Base-by-base conservation (phyloP, 2,113 vertebrate species). In the Turdus rufiventris region DNA sequence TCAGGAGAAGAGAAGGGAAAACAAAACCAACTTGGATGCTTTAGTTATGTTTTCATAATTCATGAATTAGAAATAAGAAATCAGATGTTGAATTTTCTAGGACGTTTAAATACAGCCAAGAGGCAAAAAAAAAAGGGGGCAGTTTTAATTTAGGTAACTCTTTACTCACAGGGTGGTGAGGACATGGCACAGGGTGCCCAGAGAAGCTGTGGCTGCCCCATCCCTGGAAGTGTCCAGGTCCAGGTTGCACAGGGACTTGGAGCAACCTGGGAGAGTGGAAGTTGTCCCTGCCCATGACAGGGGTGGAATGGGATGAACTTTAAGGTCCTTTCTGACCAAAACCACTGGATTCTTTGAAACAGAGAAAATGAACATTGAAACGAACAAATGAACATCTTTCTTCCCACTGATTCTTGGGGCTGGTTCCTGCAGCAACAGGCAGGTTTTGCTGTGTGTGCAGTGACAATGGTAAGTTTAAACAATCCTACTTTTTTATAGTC, bases 401-500 rank as follows among this genome's bases (percentile, higher is more conserved):
- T 63, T 71, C 11, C 50, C 82, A 38, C 28, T 42, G 73, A 38
- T 34, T 51, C 63, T 8, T 9, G 5, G 33, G 4, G 28, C 47
- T 9, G 9, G 26, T 81, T 79, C 73, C 31, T 61, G 78, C 70
- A 82, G n/a, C 47, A 31, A 21, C 5, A 19, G 61, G 53, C 74
- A 47, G 51, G 48, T 75, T 62, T 43, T 28, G 19, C 2, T 5
- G 45, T 7, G 15, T 18, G 20, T 21, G 48, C 48, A 51, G 43
- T 21, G 47, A 29, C 53, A 77, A 17, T 2, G 18, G 5, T 0
- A 26, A 36, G 6, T 25, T 43, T 18, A 50, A 31, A 40, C 48
- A 56, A 2, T 24, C 96, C 88, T 97, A 99, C 99, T 96, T 98
- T 99, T 97, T 98, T 99, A 16, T 99, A 99, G 97, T 99, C 99